Evolutionary conservation across 35 echinoderm and acorn worm species (phyloP).

Genomic region (Apostichopus californicus): DNA sequence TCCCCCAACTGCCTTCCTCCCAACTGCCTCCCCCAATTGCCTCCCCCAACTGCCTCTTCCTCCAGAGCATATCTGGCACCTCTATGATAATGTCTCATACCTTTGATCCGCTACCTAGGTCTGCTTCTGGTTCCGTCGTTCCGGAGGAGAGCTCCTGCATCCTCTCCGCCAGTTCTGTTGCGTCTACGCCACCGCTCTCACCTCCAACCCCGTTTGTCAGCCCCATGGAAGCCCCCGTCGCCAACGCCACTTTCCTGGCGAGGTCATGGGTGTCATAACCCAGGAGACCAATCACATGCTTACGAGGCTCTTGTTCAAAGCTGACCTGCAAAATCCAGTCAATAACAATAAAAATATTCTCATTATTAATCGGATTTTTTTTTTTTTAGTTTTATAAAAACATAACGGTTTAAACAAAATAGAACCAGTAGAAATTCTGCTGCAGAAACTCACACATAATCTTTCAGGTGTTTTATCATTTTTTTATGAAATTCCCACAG

Average conservation of each 20-base stretch:
- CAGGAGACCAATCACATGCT: slow-evolving; percentile 77
- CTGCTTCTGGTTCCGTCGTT: slow-evolving; percentile 67
- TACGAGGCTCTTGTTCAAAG: slow-evolving; percentile 95
- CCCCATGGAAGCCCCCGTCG: slow-evolving; percentile 69
- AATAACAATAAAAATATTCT: neutral
- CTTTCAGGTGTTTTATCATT: no score
- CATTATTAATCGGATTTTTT: no score
- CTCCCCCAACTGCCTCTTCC: neutral
- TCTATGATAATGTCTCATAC: slow-evolving; percentile 22
- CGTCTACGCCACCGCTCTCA: slow-evolving; percentile 68
- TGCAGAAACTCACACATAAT: no score
- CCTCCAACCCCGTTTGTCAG: slow-evolving; percentile 81
- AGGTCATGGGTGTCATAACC: slow-evolving; percentile 89
- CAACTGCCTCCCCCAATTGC: neutral
- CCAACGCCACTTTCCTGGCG: slow-evolving; percentile 72
- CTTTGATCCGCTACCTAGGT: slow-evolving; percentile 92
- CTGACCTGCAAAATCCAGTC: slow-evolving; percentile 58
- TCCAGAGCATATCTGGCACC: neutral
- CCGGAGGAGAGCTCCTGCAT: slow-evolving; percentile 79
- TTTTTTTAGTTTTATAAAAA: no score
- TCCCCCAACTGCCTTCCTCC: no score
- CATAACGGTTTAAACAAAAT: no score
- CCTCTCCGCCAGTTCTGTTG: slow-evolving; percentile 83
- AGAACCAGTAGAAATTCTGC: no score
- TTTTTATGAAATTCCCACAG: no score